phyloP scores from a whole-genome alignment of 2,113 vertebrate genomes.

The Caloenas nicobarica region DNA sequence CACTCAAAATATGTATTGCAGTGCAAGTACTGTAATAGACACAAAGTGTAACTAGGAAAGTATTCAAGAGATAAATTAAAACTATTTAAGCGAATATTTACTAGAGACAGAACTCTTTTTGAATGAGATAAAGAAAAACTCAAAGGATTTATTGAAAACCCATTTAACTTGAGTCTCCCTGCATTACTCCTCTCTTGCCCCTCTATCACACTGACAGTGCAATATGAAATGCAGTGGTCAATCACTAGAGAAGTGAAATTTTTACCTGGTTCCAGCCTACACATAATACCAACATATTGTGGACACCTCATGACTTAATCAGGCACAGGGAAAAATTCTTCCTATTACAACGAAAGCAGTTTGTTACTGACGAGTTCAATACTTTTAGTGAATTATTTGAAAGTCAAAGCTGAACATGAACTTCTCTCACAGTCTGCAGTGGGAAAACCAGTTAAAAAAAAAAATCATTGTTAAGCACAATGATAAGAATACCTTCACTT shows the following conservation, averaged over 20 bases:
- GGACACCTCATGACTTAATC: not conserved
- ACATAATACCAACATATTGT: not conserved
- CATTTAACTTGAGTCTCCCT: not conserved
- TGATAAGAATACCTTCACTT: not conserved
- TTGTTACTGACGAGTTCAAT: not conserved
- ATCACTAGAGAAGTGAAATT: not conserved
- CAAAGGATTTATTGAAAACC: not conserved
- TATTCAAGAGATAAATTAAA: not conserved
- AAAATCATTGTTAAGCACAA: not conserved
- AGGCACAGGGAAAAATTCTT: not conserved
- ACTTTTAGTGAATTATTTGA: fast-evolving
- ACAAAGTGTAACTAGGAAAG: fast-evolving
- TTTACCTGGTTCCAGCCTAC: not conserved
- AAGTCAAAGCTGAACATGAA: not conserved
- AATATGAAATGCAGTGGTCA: fast-evolving
- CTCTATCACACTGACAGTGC: not conserved
- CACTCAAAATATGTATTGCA: too few relatives aligned
- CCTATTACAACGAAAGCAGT: not conserved
- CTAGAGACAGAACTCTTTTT: not conserved
- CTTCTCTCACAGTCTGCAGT: not conserved
- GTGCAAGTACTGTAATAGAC: not conserved
- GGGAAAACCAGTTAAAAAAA: not conserved
- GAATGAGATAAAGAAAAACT: not conserved
- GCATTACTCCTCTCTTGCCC: not conserved
- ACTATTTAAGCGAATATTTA: not conserved